Evolutionary conservation across 2,888 invertebrate species (phyloP).

Genomic region (Oscheius sp.): DNA sequence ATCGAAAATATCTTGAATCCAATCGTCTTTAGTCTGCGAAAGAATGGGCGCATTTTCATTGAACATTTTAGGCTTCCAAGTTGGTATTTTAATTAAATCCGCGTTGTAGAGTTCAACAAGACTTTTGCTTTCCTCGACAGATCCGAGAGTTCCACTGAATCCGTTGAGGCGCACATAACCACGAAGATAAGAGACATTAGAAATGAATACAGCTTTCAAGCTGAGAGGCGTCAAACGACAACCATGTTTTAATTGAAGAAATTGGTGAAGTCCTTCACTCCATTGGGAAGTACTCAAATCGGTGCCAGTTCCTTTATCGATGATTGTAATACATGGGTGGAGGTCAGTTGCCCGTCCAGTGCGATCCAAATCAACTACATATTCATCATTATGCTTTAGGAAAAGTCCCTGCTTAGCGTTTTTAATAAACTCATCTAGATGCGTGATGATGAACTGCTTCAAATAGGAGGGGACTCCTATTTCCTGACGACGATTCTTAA

Average conservation of each 20-base stretch:
- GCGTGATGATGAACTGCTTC: background rate
- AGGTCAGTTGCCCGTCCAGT: conserved; percentile 10
- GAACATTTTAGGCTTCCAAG: conserved; percentile 23
- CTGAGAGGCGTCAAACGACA: conserved; percentile 66
- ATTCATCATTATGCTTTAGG: conserved; percentile 12
- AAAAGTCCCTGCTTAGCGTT: conserved; percentile 12
- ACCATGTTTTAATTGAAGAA: conserved; percentile 69
- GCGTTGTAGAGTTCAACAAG: conserved; percentile 29
- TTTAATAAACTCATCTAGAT: conserved; percentile 13
- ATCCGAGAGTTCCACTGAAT: conserved; percentile 71
- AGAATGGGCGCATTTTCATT: conserved; percentile 32
- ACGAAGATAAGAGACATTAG: conserved; percentile 68
- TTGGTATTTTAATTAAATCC: conserved; percentile 19
- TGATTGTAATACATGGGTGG: conserved; percentile 28
- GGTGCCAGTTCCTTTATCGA: conserved; percentile 68
- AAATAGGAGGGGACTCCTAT: background rate
- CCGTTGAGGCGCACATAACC: conserved; percentile 65
- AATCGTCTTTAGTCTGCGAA: background rate
- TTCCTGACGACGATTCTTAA: background rate
- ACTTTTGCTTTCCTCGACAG: conserved; percentile 54
- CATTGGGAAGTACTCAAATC: conserved; percentile 70
- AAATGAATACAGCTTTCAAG: conserved; percentile 71
- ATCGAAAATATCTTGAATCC: conserved; percentile 28
- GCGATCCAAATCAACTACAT: conserved; percentile 32
- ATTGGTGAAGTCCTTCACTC: conserved; percentile 69